Evolutionary conservation across 2,888 invertebrate genomes (phyloP).

Genomic region (Drosophila lacicola): DNA sequence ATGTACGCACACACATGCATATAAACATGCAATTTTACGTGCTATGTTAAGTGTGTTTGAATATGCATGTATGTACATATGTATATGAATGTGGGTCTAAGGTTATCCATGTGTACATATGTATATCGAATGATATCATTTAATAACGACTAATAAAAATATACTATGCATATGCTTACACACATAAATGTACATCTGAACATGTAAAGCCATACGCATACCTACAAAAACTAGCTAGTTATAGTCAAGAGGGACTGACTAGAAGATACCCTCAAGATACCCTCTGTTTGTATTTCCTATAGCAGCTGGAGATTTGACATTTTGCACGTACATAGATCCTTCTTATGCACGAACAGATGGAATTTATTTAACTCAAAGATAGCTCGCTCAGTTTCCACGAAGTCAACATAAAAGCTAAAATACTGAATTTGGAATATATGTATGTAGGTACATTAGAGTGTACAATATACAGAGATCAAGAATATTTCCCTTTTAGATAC

Average conservation of each 20-base stretch:
- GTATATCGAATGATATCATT: conserved; percentile 15
- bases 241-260: not conserved
- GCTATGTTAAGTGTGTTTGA: too few relatives aligned
- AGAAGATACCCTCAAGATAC: conserved; percentile 5
- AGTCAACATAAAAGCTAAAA: too few relatives aligned
- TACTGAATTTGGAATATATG: too few relatives aligned
- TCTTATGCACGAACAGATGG: too few relatives aligned
- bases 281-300: not conserved
- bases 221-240: not conserved
- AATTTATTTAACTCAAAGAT: too few relatives aligned
- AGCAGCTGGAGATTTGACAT: too few relatives aligned
- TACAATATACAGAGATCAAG: too few relatives aligned
- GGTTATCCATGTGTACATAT: conserved; percentile 3
- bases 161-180: not conserved
- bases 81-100: conserved; percentile 6
- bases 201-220: not conserved
- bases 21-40: not conserved
- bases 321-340: too few relatives aligned
- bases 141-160: conserved; percentile 8
- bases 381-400: too few relatives aligned
- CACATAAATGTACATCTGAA: not conserved
- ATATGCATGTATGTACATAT: not conserved
- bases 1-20: not conserved
- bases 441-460: too few relatives aligned
- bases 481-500: too few relatives aligned